Base-by-base conservation (phyloP, 1,140 invertebrate genomes). In the Ericerus pela region DNA sequence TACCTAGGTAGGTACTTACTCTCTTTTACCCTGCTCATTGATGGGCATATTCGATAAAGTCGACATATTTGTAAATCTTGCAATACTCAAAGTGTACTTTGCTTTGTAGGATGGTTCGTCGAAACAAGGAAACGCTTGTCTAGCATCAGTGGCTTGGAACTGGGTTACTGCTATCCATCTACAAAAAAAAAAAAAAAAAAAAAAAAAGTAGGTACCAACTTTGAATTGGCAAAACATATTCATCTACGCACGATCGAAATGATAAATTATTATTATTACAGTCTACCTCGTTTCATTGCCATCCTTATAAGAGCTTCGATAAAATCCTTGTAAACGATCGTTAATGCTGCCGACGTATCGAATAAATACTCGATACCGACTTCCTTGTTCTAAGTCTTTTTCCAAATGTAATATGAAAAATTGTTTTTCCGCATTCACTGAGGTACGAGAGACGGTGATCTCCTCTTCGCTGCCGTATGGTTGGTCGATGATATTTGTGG, bases 301-400 rank as follows among this genome's bases (percentile, higher is more conserved):
- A 30, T 77, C 74, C 60, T 73, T 76, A 64, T 93, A 93, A 1
- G 81, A 85, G 69, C 87, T 91, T 58, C 85, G 75, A 66, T 94
- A 95, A 67, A 94, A 92, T 18, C 89, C 90, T 62, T 84, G 79
- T 28, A 91, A 68, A 59, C 83, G 76, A 62, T 88, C 80, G 63
- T 82, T 82, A 1, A 90, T 68, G 20, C 76, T 68, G 2, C 85
- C 85, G 1, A 72, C 70, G 63, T 81, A 92, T 30, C 75, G 76
- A 43, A 91, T 76, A 58, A 76, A 68, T 38, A 92, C 65, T 14
- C 77, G 68, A 65, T 90, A 92, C 55, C 76, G 69, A 33, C 69
- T 62, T 3, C 73, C 81, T 2, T 66, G 68, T 37, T 70, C 66
- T 27, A 91, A 66, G 18, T 71, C 63, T 20, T 77, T 70, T 10